A percentile compares a stretch with the other conserved stretches of the same genome.
phyloP scores from a whole-genome alignment of 2,888 invertebrate genomes.

The Plebejus melissa region DNA sequence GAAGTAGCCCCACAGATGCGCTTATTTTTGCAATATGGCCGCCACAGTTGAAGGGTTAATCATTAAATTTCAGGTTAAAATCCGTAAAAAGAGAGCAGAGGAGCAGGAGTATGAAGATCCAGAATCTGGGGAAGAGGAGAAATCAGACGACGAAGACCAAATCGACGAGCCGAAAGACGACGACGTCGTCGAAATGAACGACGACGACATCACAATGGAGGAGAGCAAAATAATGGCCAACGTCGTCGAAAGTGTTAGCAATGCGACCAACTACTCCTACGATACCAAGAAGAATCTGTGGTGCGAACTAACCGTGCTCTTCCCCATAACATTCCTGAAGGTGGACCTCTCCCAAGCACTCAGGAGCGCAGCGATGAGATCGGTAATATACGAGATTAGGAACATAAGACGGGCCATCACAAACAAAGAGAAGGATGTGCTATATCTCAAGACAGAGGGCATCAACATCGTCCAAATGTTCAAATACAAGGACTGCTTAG shows the following conservation, averaged over 20 bases:
- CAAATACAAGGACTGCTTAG: conserved; percentile 86
- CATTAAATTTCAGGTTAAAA: conserved; percentile 54
- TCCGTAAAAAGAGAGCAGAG: conserved; percentile 76
- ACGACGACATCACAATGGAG: conserved; percentile 48
- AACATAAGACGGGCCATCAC: conserved; percentile 92
- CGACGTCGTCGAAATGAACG: conserved; percentile 45
- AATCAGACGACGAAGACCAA: conserved; percentile 68
- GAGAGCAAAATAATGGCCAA: conserved; percentile 56
- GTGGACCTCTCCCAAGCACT: conserved; percentile 88
- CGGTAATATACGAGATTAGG: conserved; percentile 88
- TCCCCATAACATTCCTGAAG: conserved; percentile 70
- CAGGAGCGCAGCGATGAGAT: conserved; percentile 82
- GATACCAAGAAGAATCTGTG: conserved; percentile 88
- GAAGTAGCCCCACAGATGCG: no score
- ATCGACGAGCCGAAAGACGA: conserved; percentile 53
- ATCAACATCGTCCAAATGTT: conserved; percentile 96
- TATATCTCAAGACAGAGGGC: conserved; percentile 95
- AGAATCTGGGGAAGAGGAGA: conserved; percentile 79
- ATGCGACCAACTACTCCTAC: conserved; percentile 83
- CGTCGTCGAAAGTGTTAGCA: conserved; percentile 59
- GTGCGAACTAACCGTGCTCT: conserved; percentile 89
- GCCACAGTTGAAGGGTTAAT: no score
- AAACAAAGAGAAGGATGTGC: conserved; percentile 81
- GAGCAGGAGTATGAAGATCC: conserved; percentile 84
- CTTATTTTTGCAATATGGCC: no score